Base-by-base conservation (phyloP, 64 coral and sea anemone genomes). In the Platygyra sinensis region DNA sequence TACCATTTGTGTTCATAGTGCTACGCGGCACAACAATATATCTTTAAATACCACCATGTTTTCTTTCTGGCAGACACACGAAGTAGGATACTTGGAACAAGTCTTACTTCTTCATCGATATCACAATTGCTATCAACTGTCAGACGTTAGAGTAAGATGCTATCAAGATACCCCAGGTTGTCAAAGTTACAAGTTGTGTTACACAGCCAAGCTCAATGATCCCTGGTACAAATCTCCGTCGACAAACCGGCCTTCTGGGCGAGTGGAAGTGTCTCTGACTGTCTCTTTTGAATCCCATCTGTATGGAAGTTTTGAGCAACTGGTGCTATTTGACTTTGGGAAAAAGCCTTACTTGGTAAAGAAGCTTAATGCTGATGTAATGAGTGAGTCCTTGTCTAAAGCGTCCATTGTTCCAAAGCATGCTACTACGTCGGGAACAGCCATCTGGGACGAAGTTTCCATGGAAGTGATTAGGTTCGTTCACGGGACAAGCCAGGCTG, bases 321-420 rank as follows among this genome's bases (percentile, higher is more conserved):
- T 91, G 54, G 52, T 96, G n/a, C 46, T 96, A 75, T 94, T 96
- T 25, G 88, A 96, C 60, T 96, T 96, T 88, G 91, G 88, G 27
- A 86, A 42, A 25, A 73, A 83, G 38, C 57, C 81, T 0, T 87
- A 64, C 28, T 76, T 96, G 2, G 80, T 93, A 31, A 65, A 93
- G 74, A 92, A n/a, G 12, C 86, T 96, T 30, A 96, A 87, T 49
- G 75, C 93, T 6, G 95, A 96, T 77, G 52, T 92, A 52, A 33
- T 50, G 11, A 85, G 81, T n/a, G 62, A 49, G 2, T 71, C 63
- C 5, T 29, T 14, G 19, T 49, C 62, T n/a, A 24, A 42, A 60
- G 22, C 16, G 22, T 38, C 62, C 38, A 63, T 69, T 51, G 63
- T 71, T 12, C 25, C 33, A 2, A 18, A 71, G 11, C 33, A 69